Base-by-base conservation (phyloP, 1,140 invertebrate genomes). In the Pteromalus puparum region DNA sequence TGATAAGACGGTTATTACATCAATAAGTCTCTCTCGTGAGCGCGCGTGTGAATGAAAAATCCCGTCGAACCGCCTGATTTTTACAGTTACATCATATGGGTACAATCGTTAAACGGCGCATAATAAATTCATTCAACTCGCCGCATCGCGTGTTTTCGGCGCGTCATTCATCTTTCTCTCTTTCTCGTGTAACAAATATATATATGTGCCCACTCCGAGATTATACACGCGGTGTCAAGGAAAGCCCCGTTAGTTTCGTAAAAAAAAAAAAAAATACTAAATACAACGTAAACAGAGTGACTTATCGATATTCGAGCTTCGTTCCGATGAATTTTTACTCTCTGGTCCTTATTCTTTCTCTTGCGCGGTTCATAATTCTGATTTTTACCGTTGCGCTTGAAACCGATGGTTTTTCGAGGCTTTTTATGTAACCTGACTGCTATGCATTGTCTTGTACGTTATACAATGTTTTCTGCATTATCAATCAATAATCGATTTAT, bases 241-340 rank as follows among this genome's bases (percentile, higher is more conserved):
- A 84, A 75, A 85, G 34, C 13, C 53, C 83, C 83, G 83, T 85
- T 85, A 85, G 79, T 70, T 61, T 76, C 24, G 28, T 76, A 85
- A 81, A 76, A 77, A 84, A 61, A 21, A 81, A 85, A 38, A 21
- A 81, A 85, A 38, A 81, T 81, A 81, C 72, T 77, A 80, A 75
- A 79, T 42, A 75, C 38, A 81, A 76, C n/a, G 65, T 81, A 85
- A 85, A 85, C 79, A 85, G 1, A 84, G 53, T 70, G 73, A 74
- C 73, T 85, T 81, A 70, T 81, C 68, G 28, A 5, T 61, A 38
- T 70, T 76, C 78, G 10, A 73, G 42, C 15, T 15, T 30, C 48
- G 18, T 81, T 68, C 38, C 1, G 48, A 75, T 18, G 24, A 65
- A 74, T 65, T 65, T 74, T 48, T 70, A 76, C 18, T 67, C 21